A percentile compares a stretch with the other conserved stretches of the same genome.
Evolutionary conservation across 2,888 invertebrate species (phyloP).

Genomic region (Melinopterus prodromus): DNA sequence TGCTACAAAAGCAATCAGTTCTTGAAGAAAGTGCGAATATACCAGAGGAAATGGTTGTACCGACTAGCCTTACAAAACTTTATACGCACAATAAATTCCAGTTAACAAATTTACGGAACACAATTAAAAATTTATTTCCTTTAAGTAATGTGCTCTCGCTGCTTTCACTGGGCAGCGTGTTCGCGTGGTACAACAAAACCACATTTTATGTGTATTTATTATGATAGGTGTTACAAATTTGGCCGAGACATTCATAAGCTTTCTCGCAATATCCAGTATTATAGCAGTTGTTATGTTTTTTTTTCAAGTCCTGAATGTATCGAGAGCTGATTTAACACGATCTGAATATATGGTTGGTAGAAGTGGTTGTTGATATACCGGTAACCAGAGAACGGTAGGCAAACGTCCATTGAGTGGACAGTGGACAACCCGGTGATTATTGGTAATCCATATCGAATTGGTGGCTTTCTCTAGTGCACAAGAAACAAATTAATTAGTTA

Average conservation of each 20-base stretch:
- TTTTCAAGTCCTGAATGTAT: neutral
- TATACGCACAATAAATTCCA: neutral
- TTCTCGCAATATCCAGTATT: neutral
- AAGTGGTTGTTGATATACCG: neutral
- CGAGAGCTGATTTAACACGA: neutral
- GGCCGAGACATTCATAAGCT: neutral
- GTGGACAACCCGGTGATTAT: neutral
- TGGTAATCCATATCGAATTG: conserved; percentile 25
- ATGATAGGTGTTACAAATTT: neutral
- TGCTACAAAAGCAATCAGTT: neutral
- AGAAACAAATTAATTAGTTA: conserved; percentile 33
- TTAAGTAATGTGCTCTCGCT: neutral
- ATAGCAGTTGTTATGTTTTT: neutral
- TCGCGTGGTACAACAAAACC: neutral
- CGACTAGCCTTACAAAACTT: neutral
- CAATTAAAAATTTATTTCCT: neutral
- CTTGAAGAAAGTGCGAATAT: neutral
- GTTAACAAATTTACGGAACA: neutral
- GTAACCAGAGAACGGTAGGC: neutral
- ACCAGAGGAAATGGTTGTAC: neutral
- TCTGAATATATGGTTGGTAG: neutral
- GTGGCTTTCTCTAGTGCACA: conserved; percentile 30
- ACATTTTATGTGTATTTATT: neutral
- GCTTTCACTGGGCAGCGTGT: neutral
- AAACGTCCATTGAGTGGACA: too few relatives aligned